These are phyloP conservation scores for Holacanthella duospinosa DNA, from an alignment of 2,888 invertebrate species.

Conservation along the genomic window DNA sequence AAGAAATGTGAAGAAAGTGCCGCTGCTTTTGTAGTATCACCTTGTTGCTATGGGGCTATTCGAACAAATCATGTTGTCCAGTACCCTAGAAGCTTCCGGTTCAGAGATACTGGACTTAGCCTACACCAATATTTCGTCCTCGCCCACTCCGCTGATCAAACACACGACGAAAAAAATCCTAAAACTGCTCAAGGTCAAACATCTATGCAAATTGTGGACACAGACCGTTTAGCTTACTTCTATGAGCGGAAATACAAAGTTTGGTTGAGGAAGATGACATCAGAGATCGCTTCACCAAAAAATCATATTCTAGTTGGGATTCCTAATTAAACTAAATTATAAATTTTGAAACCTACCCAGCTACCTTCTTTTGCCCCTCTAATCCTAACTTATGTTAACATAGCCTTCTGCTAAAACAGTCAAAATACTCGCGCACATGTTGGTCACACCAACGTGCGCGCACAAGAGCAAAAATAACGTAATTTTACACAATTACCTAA, in stretches of 20 bases:
- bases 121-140: constrained; percentile 60
- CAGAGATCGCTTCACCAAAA: constrained; percentile 78
- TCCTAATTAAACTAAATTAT: constrained; percentile 5
- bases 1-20: constrained; percentile 62
- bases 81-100: constrained; percentile 63
- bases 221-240: constrained; percentile 52
- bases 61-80: constrained; percentile 65
- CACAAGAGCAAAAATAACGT: too few species aligned
- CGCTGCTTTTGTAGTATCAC: constrained; percentile 79
- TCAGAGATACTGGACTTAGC: constrained; percentile 27
- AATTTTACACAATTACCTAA: too few species aligned
- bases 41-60: constrained; percentile 87
- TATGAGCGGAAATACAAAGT: constrained; percentile 64
- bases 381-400: too few species aligned
- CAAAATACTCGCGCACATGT: too few species aligned
- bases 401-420: too few species aligned
- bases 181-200: constrained; percentile 63
- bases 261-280: constrained; percentile 62
- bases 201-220: constrained; percentile 83
- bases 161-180: constrained; percentile 59
- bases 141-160: constrained; percentile 86
- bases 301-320: constrained; percentile 73
- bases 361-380: too few species aligned
- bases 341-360: too few species aligned
- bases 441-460: too few species aligned